phyloP scores from a whole-genome alignment of 1,140 invertebrate species.

The Sinonovacula constricta region DNA sequence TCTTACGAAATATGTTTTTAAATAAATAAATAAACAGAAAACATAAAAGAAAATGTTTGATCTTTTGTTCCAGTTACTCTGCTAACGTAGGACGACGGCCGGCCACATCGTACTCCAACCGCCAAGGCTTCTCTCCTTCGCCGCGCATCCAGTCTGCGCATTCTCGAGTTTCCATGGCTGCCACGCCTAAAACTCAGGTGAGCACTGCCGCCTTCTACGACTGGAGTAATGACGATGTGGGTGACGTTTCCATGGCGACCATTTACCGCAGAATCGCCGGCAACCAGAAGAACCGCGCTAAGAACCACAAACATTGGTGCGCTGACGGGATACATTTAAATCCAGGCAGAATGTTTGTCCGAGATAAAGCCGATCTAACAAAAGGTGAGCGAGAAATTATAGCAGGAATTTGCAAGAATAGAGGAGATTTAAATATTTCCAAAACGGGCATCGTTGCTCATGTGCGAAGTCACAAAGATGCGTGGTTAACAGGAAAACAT shows the following conservation, averaged over 20 bases:
- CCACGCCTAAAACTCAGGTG: conserved; percentile 61
- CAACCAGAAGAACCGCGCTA: conserved; percentile 34
- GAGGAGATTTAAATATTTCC: conserved; percentile 56
- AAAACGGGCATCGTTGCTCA: conserved; percentile 11
- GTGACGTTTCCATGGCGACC: conserved; percentile 61
- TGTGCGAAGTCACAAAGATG: conserved; percentile 69
- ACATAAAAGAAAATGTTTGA: too few species aligned
- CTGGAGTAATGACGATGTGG: conserved; percentile 65
- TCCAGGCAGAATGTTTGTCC: conserved; percentile 69
- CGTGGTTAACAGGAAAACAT: conserved; percentile 68
- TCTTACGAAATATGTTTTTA: too few species aligned
- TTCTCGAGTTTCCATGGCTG: conserved; percentile 25
- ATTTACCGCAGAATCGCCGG: conserved; percentile 67
- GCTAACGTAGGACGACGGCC: conserved; percentile 54
- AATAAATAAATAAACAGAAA: too few species aligned
- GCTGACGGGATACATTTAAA: conserved; percentile 44
- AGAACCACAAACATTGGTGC: conserved; percentile 45
- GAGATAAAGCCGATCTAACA: conserved; percentile 71
- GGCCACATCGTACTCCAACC: conserved; percentile 52
- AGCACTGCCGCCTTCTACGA: conserved; percentile 72
- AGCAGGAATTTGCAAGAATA: conserved; percentile 71
- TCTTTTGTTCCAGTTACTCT: conserved; percentile 50
- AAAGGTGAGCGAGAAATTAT: conserved; percentile 74
- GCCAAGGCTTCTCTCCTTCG: conserved; percentile 54
- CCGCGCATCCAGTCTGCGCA: conserved; percentile 59